phyloP scores from a whole-genome alignment of 2,888 invertebrate species.

The Geophilus truncorum region DNA sequence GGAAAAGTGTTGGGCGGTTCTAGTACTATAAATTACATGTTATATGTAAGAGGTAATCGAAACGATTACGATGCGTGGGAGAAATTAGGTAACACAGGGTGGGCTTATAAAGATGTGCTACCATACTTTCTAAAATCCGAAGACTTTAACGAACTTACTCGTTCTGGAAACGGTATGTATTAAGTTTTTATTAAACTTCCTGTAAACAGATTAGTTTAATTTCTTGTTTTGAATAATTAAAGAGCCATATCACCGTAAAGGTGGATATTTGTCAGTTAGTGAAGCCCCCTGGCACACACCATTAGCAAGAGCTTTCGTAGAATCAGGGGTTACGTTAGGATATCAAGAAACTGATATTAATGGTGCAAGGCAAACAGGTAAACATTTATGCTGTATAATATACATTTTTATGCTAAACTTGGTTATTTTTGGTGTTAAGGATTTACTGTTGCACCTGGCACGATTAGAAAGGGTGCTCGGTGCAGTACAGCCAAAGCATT shows the following conservation, averaged over 20 bases:
- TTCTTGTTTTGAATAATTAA: too few relatives aligned
- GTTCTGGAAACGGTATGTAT: conserved; percentile 31
- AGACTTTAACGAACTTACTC: conserved; percentile 40
- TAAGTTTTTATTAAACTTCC: too few relatives aligned
- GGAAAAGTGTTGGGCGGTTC: conserved; percentile 51
- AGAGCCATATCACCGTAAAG: conserved; percentile 46
- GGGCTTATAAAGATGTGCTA: conserved; percentile 51
- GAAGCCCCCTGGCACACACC: conserved; percentile 85
- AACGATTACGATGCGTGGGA: conserved; percentile 51
- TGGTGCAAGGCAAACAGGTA: conserved; percentile 73
- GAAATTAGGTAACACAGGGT: conserved; percentile 48
- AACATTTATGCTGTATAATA: conserved; percentile 43
- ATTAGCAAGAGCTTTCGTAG: conserved; percentile 71
- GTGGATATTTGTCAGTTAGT: conserved; percentile 71
- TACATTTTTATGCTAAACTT: too few relatives aligned
- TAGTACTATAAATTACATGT: conserved; percentile 52
- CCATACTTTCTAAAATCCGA: conserved; percentile 51
- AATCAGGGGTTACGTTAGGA: conserved; percentile 75
- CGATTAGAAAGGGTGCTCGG: conserved; percentile 77
- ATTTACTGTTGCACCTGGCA: conserved; percentile 86
- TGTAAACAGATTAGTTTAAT: too few relatives aligned
- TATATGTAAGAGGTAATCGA: conserved; percentile 51
- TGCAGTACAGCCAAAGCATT: conserved; percentile 88
- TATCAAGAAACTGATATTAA: conserved; percentile 78
- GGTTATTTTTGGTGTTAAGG: conserved; percentile 51